Percentiles rank a stretch among this genome's conserved stretches.
Conservation (phyloP, 2,888 invertebrate species). For the Meghimatium bilineatum region DNA sequence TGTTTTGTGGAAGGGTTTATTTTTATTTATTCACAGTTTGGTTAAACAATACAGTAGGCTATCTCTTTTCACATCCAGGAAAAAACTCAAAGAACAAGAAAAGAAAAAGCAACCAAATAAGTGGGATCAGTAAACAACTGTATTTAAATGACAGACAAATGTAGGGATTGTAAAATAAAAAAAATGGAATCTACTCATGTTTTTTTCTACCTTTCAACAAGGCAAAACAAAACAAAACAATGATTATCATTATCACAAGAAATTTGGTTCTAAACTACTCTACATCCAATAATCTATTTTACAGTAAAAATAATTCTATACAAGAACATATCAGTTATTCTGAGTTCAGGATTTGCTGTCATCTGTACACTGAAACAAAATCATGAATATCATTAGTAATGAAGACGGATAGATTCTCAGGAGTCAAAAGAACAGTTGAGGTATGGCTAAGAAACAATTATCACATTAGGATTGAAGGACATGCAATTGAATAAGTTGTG, state of each 20-base stretch:
- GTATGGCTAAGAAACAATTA: conserved; percentile 3
- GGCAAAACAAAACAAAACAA: conserved; percentile 20
- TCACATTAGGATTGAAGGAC: conserved; percentile 4
- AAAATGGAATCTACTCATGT: conserved; percentile 33
- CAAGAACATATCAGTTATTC: background rate
- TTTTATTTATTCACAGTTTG: no score
- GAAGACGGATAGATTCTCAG: background rate
- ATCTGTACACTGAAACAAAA: conserved; percentile 17
- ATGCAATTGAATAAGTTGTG: background rate
- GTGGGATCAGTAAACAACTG: conserved; percentile 6
- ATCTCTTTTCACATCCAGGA: no score
- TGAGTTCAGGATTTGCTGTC: background rate
- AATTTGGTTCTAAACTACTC: conserved; percentile 29
- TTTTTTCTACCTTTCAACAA: background rate
- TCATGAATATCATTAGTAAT: background rate
- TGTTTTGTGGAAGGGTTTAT: no score
- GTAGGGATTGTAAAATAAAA: conserved; percentile 31
- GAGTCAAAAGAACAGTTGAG: background rate
- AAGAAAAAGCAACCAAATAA: background rate
- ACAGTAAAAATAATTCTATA: conserved; percentile 18
- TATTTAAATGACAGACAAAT: conserved; percentile 36
- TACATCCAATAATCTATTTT: conserved; percentile 15
- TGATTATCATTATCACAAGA: conserved; percentile 29
- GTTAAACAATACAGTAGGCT: no score
- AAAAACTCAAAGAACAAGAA: background rate